phyloP scores from a whole-genome alignment of 2,113 vertebrate species.

The Shinisaurus crocodilurus region DNA sequence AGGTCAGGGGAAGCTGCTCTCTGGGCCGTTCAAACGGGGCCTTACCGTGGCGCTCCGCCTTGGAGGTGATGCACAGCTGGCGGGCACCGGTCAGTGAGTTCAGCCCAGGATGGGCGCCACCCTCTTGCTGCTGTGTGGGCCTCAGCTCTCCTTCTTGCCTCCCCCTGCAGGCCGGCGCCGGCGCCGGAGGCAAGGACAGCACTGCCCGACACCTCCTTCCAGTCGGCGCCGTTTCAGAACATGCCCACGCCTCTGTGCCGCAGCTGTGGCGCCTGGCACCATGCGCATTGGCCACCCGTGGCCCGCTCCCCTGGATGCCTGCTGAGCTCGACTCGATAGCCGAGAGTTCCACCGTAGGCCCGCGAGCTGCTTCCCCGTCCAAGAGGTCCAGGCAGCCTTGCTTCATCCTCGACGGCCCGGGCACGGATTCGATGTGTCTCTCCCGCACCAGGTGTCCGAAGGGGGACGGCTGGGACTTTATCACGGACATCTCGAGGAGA shows the following conservation, averaged over 20 bases:
- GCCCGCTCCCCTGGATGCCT: not conserved
- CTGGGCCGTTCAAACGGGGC: too few relatives aligned
- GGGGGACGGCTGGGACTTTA: slow-evolving; percentile 78
- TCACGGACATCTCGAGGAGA: slow-evolving; percentile 66
- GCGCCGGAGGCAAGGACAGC: not conserved
- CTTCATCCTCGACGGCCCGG: slow-evolving; percentile 55
- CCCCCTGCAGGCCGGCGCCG: not conserved
- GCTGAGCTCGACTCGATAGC: not conserved
- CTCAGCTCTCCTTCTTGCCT: not conserved
- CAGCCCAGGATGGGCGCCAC: slow-evolving; percentile 31
- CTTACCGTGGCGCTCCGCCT: slow-evolving; percentile 76
- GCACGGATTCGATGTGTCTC: slow-evolving; percentile 78
- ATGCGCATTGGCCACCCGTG: rapidly evolving
- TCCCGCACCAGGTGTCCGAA: slow-evolving; percentile 78
- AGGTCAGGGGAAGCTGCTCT: not conserved
- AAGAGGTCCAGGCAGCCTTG: slow-evolving; percentile 39
- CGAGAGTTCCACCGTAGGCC: too few relatives aligned
- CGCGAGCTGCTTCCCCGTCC: not conserved
- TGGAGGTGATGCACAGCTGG: slow-evolving; percentile 77
- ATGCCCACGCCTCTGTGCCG: not conserved
- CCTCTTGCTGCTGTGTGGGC: not conserved
- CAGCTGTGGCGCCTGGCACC: too few relatives aligned
- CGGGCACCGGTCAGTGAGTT: slow-evolving; percentile 69
- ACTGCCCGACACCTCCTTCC: not conserved
- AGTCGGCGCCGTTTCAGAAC: not conserved